Base-by-base conservation (phyloP, 2,888 invertebrate genomes). In the Nebria salina region DNA sequence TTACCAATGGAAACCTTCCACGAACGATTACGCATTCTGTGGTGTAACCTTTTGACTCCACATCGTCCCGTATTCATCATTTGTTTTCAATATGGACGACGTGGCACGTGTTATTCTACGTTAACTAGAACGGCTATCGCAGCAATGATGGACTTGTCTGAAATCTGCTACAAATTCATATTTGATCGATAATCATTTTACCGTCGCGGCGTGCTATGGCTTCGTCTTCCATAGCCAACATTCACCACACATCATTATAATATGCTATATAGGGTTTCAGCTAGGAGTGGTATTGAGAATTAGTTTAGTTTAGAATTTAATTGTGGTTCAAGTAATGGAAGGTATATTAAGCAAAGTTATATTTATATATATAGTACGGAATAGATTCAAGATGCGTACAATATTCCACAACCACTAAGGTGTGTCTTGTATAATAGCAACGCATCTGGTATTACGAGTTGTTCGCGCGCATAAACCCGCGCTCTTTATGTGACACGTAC, bases 401-500 rank as follows among this genome's bases (percentile, higher is more conserved):
- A 34, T 34, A 34, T 34, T 34, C 34, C 34, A 34, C 5, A 34
- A 34, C 34, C 34, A 34, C 34, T 34, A 54, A 54, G 54, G 54
- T 54, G 54, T 54, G 54, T 54, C 11, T 54, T 54, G 54, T 54
- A 11, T 54, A 54, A 54, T 54, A 13, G 8, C 11, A 54, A 54
- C 54, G 54, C 54, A 54, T 54, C 7, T 54, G 54, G 54, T 54
- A 34, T 34, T 34, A 13, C 54, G 54, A 54, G 26, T 70, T 70
- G 5, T 25, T 25, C 11, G 70, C 34, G 70, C 70, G 72, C 72
- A 79, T 79, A 79, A 79, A 79, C 66, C 75, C 66, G 66, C 11
- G 34, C 66, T 79, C 74, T 79, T 79, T 79, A 79, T 68, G 74
- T 66, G 64, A 34, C 65, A 34, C 34, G 73, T 54, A 72, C 41